A percentile compares a stretch with the other conserved stretches of the same genome.
phyloP scores from a whole-genome alignment of 2,888 invertebrate species.

The Gandaritis pyraliata region DNA sequence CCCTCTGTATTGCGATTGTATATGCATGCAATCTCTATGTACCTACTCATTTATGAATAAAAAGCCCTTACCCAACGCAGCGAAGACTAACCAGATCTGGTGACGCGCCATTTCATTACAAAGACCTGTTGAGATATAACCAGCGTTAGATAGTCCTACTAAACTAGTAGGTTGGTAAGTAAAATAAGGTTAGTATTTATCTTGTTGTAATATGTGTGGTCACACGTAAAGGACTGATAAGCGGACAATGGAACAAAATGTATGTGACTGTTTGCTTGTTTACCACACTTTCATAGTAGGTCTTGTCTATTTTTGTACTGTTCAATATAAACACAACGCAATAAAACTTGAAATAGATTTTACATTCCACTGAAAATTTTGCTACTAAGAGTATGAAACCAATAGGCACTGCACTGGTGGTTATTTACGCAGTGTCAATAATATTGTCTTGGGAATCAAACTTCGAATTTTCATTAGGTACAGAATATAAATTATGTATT shows the following conservation, averaged over 20 bases:
- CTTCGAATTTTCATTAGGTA: too few species aligned
- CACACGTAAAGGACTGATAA: slow-evolving; percentile 45
- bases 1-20: slow-evolving; percentile 28
- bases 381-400: background rate
- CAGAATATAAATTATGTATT: too few species aligned
- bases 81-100: slow-evolving; percentile 62
- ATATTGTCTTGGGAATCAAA: too few species aligned
- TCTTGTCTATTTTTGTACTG: slow-evolving; percentile 28
- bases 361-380: slow-evolving; percentile 7
- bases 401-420: background rate
- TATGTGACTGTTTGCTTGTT: slow-evolving; percentile 11
- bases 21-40: slow-evolving; percentile 15
- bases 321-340: slow-evolving; percentile 16
- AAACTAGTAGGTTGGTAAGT: slow-evolving; percentile 22
- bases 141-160: slow-evolving; percentile 10
- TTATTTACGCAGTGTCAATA: background rate
- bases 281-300: background rate
- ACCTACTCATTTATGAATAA: slow-evolving; percentile 23
- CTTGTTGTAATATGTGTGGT: slow-evolving; percentile 31
- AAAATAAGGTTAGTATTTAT: slow-evolving; percentile 32
- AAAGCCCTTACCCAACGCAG: slow-evolving; percentile 62
- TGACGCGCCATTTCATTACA: slow-evolving; percentile 67
- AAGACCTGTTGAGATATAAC: slow-evolving; percentile 56
- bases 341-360: slow-evolving; percentile 19
- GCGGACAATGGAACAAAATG: slow-evolving; percentile 40